Conservation (phyloP, 2,797 vertebrate genomes). For the Cetoscarus ocellatus region DNA sequence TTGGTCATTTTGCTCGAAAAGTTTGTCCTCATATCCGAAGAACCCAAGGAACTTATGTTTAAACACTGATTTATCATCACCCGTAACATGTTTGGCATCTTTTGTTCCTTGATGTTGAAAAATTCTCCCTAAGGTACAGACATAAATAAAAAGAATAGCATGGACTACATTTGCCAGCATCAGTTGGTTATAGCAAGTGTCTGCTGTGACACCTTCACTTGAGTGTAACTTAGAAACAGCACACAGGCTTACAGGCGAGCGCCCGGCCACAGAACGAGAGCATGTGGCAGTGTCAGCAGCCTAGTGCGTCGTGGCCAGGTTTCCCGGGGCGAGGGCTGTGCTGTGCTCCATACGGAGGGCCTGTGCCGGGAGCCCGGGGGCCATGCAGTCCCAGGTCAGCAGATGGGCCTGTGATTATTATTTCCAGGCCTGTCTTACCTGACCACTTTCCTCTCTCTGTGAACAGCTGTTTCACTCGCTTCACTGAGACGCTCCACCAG, state of each 20-base stretch:
- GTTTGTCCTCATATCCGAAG: constrained; percentile 72
- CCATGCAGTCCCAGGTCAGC: constrained; percentile 93
- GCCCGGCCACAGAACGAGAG: constrained; percentile 77
- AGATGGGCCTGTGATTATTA: constrained; percentile 98
- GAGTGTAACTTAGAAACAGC: constrained; percentile 47
- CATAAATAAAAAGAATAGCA: constrained; percentile 50
- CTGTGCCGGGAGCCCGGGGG: constrained; percentile 91
- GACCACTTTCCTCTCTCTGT: constrained; percentile 93
- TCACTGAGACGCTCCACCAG: constrained; percentile 89
- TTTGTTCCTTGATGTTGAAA: constrained; percentile 63
- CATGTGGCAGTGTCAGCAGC: constrained; percentile 90
- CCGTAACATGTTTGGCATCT: constrained; percentile 66
- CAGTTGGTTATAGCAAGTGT: constrained; percentile 65
- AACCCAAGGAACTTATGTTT: constrained; percentile 69
- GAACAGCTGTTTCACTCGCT: constrained; percentile 98
- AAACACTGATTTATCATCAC: constrained; percentile 77
- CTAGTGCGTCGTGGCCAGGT: constrained; percentile 81
- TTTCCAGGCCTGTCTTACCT: constrained; percentile 95
- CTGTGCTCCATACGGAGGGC: constrained; percentile 91
- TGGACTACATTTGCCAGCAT: constrained; percentile 46
- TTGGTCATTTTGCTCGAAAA: constrained; percentile 78
- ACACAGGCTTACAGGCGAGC: constrained; percentile 50
- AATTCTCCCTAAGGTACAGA: constrained; percentile 42
- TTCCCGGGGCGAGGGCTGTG: constrained; percentile 83
- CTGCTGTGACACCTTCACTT: constrained; percentile 66